Base-by-base conservation (phyloP, 2,113 vertebrate genomes). In the Salvator merianae region DNA sequence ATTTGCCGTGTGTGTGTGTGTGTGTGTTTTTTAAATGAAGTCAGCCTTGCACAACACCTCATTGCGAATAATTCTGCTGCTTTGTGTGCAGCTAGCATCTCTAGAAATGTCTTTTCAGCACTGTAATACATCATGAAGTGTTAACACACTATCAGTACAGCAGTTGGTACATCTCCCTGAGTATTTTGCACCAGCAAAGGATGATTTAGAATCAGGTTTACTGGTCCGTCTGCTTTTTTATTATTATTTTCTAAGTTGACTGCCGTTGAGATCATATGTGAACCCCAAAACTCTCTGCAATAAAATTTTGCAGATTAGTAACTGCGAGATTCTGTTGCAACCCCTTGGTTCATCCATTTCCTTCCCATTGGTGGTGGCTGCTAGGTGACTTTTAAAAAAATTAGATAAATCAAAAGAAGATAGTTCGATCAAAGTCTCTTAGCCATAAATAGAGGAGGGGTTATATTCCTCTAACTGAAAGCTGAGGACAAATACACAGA, bases 1-100 rank as follows among this genome's bases (percentile, higher is more conserved):
- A 65, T 86, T 82, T 55, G 55, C 28, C 32, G 55, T 75, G 68
- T 72, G 55, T 62, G 14, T 73, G n/a, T n/a, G n/a, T n/a, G n/a
- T n/a, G n/a, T n/a, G n/a, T n/a, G n/a, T 24, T 66, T n/a, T 47
- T 53, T 59, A 59, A 59, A 59, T 59, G 50, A 55, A 55, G 34
- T 55, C 76, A 75, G 28, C 34, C 1, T 83, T 75, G 73, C 26
- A 76, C 40, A 83, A 26, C 75, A 36, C 24, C 73, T 26, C 47
- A 69, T 70, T 77, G 10, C 50, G 59, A 69, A 59, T 43, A 8
- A 34, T 84, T 79, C 38, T 72, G 63, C 65, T 77, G 32, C 14
- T 66, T 66, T 75, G 30, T 34, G 65, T 62, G 30, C 34, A 5
- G 14, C 14, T 50, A 59, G 16, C 28, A 43, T 43, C 20, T 59